phyloP scores from a whole-genome alignment of 2,888 invertebrate genomes.

The Mycalesis mineus region DNA sequence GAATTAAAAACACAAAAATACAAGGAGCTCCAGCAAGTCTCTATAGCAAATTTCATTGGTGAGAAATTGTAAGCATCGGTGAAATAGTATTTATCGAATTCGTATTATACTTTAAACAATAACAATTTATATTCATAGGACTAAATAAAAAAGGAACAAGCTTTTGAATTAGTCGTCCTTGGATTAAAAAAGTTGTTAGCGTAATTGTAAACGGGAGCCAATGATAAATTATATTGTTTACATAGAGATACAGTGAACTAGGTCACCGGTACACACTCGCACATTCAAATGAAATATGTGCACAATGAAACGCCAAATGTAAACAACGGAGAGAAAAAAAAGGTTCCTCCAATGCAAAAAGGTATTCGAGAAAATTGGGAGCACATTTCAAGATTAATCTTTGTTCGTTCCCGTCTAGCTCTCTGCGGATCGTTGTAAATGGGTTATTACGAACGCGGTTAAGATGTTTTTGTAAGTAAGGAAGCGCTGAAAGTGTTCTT shows the following conservation, averaged over 20 bases:
- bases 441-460: conserved; percentile 20
- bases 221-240: conserved; percentile 14
- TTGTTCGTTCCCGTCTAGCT: conserved; percentile 14
- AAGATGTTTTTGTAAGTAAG: neutral
- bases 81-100: too few species aligned
- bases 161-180: too few species aligned
- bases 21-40: too few species aligned
- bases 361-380: conserved; percentile 9
- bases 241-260: conserved; percentile 8
- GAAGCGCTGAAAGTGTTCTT: neutral
- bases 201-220: neutral
- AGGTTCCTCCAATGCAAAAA: neutral
- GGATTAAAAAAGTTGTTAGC: neutral
- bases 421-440: conserved; percentile 23
- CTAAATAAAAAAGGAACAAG: too few species aligned
- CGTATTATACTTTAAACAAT: too few species aligned
- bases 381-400: conserved; percentile 20
- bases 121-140: too few species aligned
- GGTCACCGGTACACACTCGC: conserved; percentile 5
- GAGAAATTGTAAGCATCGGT: too few species aligned
- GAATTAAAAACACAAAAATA: too few species aligned
- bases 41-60: too few species aligned
- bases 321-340: conserved; percentile 2
- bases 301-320: conserved; percentile 9
- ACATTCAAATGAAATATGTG: conserved; percentile 6